Conservation (phyloP, 2,113 vertebrate species). For the Ictidomys tridecemlineatus region DNA sequence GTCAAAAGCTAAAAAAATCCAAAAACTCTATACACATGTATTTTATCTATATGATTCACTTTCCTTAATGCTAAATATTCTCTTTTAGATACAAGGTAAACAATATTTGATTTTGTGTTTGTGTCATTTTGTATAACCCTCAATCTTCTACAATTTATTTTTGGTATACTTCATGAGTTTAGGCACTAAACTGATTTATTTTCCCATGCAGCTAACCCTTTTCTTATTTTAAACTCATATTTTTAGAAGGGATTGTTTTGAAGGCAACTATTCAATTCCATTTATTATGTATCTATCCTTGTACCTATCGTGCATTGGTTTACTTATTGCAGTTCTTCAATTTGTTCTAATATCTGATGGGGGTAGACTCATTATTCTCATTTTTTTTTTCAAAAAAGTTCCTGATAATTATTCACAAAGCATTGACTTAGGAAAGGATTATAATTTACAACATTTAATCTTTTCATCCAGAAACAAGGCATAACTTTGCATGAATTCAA, state of each 20-base stretch:
- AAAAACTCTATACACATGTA: background rate
- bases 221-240: slow-evolving; percentile 14
- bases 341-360: background rate
- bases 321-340: background rate
- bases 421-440: background rate
- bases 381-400: slow-evolving; percentile 22
- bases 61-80: background rate
- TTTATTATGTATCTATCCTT: background rate
- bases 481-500: background rate
- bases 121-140: background rate
- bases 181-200: background rate
- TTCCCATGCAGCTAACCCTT: background rate
- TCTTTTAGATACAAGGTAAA: background rate
- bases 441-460: background rate
- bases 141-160: background rate
- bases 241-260: background rate
- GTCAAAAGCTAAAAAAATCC: background rate
- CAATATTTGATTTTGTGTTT: background rate
- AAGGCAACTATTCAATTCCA: background rate
- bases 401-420: background rate
- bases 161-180: background rate
- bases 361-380: background rate
- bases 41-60: background rate
- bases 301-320: background rate
- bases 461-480: slow-evolving; percentile 6